Base-by-base conservation (phyloP, 2,113 vertebrate species). In the Osmerus eperlanus region DNA sequence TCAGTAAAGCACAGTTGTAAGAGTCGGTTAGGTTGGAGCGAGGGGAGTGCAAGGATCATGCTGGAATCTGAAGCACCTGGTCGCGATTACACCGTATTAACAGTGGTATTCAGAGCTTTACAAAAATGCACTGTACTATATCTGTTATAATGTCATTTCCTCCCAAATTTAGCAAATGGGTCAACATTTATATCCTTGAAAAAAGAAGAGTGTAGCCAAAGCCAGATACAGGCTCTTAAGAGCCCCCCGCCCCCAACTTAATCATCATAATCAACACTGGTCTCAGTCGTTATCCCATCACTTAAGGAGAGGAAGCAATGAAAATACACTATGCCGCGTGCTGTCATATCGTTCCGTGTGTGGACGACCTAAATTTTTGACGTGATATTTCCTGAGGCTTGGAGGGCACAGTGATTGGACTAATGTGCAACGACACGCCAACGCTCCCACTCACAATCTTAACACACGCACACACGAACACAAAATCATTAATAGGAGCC, bases 381-480 rank as follows among this genome's bases (percentile, higher is more conserved):
- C 79, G 82, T 85, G 85, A 84, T 83, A 79, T 81, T 86, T 86
- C 84, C 83, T 80, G 67, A 65, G 58, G 76, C 76, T 71, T 72
- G 75, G 78, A 76, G 78, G 67, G 74, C 65, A 82, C 79, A 59
- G 75, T 71, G 82, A 76, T 81, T 29, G 19, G 78, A 78, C 72
- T 69, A 85, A 80, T 80, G 61, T 59, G 60, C 78, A 65, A 80
- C 72, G 73, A 82, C 73, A 78, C 65, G 16, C 62, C 19, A 67
- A 84, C 72, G 64, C 61, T 84, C 85, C 80, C 73, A 68, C 82
- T 70, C 65, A 64, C 23, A 69, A 3, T 2, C 11, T 28, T 41
- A 74, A 21, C 18, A 32, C 0, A 64, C 23, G 61, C 60, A 69
- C 60, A 69, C 68, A 68, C 60, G n/a, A 13, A 21, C 18, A 15